Evolutionary conservation across 2,797 vertebrate genomes (phyloP).

Genomic region (Anabas testudineus): DNA sequence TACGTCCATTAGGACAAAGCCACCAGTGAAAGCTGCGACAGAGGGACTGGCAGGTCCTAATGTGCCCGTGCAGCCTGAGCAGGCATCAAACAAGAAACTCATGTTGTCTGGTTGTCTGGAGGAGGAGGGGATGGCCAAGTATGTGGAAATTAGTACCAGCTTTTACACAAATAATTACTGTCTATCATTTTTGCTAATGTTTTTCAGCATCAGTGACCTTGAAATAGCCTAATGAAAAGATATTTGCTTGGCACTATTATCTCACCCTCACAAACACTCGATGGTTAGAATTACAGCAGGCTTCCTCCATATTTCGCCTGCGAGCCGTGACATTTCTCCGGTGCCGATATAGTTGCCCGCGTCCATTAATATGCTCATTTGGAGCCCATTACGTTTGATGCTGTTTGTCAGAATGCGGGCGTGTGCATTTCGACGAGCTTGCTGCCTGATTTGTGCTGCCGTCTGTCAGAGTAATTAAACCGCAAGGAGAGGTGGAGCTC

Average conservation of each 20-base stretch:
- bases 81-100: constrained; percentile 7
- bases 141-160: constrained; percentile 4
- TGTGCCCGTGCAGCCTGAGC: constrained; percentile 9
- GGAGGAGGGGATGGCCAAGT: neutral
- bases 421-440: constrained; percentile 38
- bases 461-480: constrained; percentile 76
- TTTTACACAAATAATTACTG: constrained; percentile 34
- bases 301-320: constrained; percentile 27
- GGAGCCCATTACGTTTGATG: constrained; percentile 67
- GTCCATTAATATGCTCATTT: constrained; percentile 72
- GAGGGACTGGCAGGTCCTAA: constrained; percentile 10
- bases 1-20: constrained; percentile 38
- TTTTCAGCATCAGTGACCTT: constrained; percentile 8
- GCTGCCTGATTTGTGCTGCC: constrained; percentile 59
- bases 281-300: constrained; percentile 10
- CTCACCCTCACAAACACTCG: neutral
- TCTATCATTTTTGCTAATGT: neutral
- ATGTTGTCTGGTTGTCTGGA: constrained; percentile 6
- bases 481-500: constrained; percentile 46
- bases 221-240: constrained; percentile 16
- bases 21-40: constrained; percentile 30
- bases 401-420: constrained; percentile 63
- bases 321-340: constrained; percentile 43
- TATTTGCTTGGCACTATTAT: constrained; percentile 23
- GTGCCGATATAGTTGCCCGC: constrained; percentile 38